Conservation (phyloP, 1,140 invertebrate species). For the Macrocentrus cingulum region DNA sequence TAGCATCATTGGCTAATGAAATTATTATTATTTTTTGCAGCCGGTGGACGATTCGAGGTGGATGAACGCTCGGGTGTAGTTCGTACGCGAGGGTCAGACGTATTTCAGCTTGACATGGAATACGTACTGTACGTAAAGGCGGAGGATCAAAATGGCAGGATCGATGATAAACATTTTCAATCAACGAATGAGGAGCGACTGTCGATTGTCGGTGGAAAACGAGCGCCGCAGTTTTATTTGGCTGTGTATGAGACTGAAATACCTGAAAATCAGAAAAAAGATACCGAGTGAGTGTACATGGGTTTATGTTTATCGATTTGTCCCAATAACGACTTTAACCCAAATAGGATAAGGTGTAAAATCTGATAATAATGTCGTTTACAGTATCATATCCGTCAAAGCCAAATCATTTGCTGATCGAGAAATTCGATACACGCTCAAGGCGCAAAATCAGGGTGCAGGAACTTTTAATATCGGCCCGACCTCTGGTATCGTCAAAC, state of each 20-base stretch:
- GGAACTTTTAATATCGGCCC: slow-evolving; percentile 95
- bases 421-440: slow-evolving; percentile 90
- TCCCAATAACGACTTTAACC: background rate
- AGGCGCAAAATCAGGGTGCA: slow-evolving; percentile 90
- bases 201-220: slow-evolving; percentile 90
- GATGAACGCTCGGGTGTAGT: slow-evolving; percentile 92
- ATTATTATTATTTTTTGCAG: slow-evolving; percentile 44
- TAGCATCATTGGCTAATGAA: background rate
- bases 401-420: slow-evolving; percentile 94
- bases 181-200: slow-evolving; percentile 88
- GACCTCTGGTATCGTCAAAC: slow-evolving; percentile 88
- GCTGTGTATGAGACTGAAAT: slow-evolving; percentile 91
- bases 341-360: background rate
- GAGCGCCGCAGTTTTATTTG: slow-evolving; percentile 93
- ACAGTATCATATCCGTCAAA: slow-evolving; percentile 92
- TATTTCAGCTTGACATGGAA: slow-evolving; percentile 94
- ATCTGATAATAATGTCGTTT: slow-evolving; percentile 45
- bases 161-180: slow-evolving; percentile 85
- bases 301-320: background rate
- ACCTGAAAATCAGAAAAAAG: slow-evolving; percentile 93
- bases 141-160: slow-evolving; percentile 90
- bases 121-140: slow-evolving; percentile 95
- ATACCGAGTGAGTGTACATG: slow-evolving; percentile 76
- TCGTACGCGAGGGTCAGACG: slow-evolving; percentile 84
- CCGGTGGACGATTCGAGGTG: slow-evolving; percentile 80